Evolutionary conservation across 64 coral and sea anemone species (phyloP).

Genomic region (Platygyra sinensis): DNA sequence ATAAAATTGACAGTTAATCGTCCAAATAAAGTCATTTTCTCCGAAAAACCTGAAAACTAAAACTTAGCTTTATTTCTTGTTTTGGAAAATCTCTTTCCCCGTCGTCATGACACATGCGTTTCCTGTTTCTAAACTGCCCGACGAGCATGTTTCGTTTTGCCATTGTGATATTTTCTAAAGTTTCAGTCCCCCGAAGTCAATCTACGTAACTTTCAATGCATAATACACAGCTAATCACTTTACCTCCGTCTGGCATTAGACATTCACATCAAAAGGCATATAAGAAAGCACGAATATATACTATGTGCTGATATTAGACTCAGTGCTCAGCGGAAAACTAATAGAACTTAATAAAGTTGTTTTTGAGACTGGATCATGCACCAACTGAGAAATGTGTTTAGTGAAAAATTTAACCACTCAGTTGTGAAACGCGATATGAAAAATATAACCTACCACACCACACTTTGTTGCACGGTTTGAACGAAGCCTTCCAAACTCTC

Average conservation of each 20-base stretch:
- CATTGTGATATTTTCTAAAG: neutral
- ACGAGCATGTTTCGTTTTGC: neutral
- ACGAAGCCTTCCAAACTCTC: no score
- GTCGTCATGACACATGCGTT: neutral
- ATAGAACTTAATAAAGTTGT: no score
- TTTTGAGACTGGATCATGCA: no score
- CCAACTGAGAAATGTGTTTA: no score
- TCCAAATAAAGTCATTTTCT: neutral
- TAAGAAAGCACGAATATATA: neutral
- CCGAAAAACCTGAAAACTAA: neutral
- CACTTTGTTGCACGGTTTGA: no score
- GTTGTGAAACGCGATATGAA: no score
- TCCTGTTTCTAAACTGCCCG: neutral
- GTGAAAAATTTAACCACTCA: no score
- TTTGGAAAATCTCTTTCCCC: neutral
- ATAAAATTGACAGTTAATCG: neutral
- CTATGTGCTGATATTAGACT: neutral
- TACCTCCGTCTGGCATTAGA: neutral
- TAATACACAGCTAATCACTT: neutral
- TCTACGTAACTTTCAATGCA: no score
- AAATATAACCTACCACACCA: no score
- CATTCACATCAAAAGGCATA: neutral
- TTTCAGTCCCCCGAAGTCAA: no score
- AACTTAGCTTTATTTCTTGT: neutral
- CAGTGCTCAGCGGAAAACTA: no score